These are phyloP conservation scores for Drosophila ogumai DNA, from an alignment of 1,140 invertebrate genomes.

Conservation along the genomic window DNA sequence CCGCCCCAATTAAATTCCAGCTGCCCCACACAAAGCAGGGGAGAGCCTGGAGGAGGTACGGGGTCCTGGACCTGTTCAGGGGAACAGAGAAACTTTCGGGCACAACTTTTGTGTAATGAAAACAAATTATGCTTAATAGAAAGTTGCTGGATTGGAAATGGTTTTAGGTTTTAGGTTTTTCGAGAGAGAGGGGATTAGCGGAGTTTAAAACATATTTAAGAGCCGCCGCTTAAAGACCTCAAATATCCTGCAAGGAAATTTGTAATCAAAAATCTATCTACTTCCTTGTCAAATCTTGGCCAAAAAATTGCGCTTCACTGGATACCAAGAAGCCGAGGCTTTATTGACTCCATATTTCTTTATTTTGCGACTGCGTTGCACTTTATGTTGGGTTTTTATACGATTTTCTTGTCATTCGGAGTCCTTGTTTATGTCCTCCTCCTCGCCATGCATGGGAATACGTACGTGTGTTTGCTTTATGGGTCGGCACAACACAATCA, in stretches of 20 bases:
- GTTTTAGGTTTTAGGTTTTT: slow-evolving; percentile 47
- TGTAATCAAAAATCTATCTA: background rate
- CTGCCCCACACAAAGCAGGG: background rate
- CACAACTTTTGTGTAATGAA: slow-evolving; percentile 59
- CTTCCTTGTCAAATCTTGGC: slow-evolving; percentile 25
- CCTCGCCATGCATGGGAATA: slow-evolving; percentile 13
- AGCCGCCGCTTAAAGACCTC: background rate
- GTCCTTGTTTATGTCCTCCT: slow-evolving; percentile 42
- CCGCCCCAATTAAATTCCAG: slow-evolving; percentile 50
- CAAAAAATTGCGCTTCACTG: slow-evolving; percentile 17
- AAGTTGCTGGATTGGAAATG: slow-evolving; percentile 59
- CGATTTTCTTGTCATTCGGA: slow-evolving; percentile 52
- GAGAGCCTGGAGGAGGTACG: background rate
- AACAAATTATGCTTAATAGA: slow-evolving; percentile 63
- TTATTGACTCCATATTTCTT: slow-evolving; percentile 51
- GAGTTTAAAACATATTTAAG: slow-evolving; percentile 8
- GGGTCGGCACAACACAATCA: slow-evolving; percentile 38
- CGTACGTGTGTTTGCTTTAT: slow-evolving; percentile 39
- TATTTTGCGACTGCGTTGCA: slow-evolving; percentile 45
- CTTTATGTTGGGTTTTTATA: slow-evolving; percentile 48
- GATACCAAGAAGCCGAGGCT: background rate
- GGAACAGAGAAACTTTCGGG: slow-evolving; percentile 40
- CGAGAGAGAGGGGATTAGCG: slow-evolving; percentile 4
- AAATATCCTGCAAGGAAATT: slow-evolving; percentile 6
- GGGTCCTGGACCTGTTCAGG: slow-evolving; percentile 1